Evolutionary conservation across 2,797 vertebrate species (phyloP).

Genomic region (Mastacembelus armatus): DNA sequence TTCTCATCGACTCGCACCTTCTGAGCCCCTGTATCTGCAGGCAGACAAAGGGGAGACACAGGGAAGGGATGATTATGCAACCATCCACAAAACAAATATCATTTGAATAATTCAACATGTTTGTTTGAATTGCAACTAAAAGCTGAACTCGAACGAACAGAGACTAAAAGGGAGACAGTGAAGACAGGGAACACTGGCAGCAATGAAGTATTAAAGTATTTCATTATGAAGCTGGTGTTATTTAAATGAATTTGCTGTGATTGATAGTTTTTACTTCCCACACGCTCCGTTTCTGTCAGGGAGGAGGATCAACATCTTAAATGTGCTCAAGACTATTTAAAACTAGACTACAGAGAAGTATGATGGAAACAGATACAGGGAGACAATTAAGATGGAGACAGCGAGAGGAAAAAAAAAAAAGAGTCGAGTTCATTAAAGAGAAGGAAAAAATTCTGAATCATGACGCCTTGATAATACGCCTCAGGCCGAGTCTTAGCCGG

Average conservation of each 20-base stretch:
- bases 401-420: not conserved
- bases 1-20: conserved; percentile 83
- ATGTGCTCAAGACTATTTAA: not conserved
- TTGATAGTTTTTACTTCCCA: conserved; percentile 23
- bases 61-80: conserved; percentile 10
- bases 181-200: not conserved
- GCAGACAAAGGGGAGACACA: conserved; percentile 4
- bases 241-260: conserved; percentile 4
- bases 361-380: not conserved
- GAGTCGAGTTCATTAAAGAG: conserved; percentile 28
- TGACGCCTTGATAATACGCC: conserved; percentile 41
- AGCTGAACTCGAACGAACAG: conserved; percentile 1
- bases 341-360: not conserved
- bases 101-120: conserved; percentile 31
- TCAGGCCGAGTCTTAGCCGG: conserved; percentile 32
- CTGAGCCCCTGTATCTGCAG: conserved; percentile 75
- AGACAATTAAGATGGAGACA: not conserved
- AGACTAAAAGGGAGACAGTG: not conserved
- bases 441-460: conserved; percentile 4
- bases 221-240: conserved; percentile 9
- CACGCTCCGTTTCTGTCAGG: conserved; percentile 9
- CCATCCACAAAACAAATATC: conserved; percentile 22
- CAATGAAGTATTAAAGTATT: not conserved
- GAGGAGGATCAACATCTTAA: not conserved
- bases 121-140: conserved; percentile 22